Evolutionary conservation across 2,113 vertebrate species (phyloP), one percentile per base, ranked within the genome.

Genomic region (Patagioenas fasciata): DNA sequence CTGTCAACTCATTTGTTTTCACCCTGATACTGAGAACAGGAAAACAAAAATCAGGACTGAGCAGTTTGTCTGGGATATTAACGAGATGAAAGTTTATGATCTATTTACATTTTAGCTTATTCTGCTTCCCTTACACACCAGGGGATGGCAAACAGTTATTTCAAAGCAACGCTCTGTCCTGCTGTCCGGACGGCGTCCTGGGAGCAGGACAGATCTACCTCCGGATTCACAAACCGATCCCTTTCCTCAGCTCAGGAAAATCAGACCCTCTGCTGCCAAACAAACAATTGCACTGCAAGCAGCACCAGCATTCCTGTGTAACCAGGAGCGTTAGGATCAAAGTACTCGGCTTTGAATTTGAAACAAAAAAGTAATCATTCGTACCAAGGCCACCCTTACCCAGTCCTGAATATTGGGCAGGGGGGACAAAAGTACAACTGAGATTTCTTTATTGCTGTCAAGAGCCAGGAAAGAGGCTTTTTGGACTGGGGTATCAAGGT

Each of bases 371-470:
- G 85, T 57, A 89, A 89, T 69, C 42, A 36, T 86, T 54, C 21
- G 32, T 88, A 58, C 47, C 75, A 92, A 92, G 77, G 91, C 88
- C 71, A 85, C 61, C 69, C 10, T 1, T 75, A 61, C 36, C 26
- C 71, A 21, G 70, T 6, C 78, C 88, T 87, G 82, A 88, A 81
- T 88, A 83, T 94, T 96, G 0, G 36, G 85, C 58, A 16, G 4
- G 1, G 32, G 32, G 56, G 66, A 71, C 23, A 86, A 70, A 91
- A 87, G 56, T 80, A 91, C 70, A 95, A 83, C 66, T 50, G 83
- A 94, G 91, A 78, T 29, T 93, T 88, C 74, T 96, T 95, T 94
- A 95, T 91, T 93, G 93, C 94, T 94, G 91, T 88, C 87, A 91
- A 96, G 95, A 92, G 94, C 40, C 53, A 78, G 84, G 77, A 93